Base-by-base conservation (phyloP, 2,797 vertebrate species). In the Antennarius maculatus region DNA sequence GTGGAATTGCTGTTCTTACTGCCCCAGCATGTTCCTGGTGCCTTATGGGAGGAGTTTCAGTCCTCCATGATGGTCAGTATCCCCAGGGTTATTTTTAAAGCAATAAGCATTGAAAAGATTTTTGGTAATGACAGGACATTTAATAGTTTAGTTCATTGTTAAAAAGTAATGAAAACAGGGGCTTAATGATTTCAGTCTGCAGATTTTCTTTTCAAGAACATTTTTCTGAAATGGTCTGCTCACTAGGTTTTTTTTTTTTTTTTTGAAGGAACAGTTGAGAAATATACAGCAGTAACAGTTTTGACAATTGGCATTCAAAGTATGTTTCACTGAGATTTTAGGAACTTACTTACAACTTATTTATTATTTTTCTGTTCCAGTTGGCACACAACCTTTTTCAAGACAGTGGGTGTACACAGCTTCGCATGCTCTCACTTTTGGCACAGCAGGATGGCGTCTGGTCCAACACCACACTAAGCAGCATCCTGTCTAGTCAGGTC, bases 1-100 rank as follows among this genome's bases (percentile, higher is more conserved):
- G 95, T 95, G 87, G 97, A 99, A 93, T 95, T 99, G 92, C 90
- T 99, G 61, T 90, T 99, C 60, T 96, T 95, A 88, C 88, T 98
- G 87, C 95, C 95, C 86, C 93, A 95, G 92, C 94, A 96, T 80
- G 92, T 99, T 87, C 95, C 97, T 88, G 93, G 94, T 94, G 94
- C 93, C 92, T 96, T 96, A 84, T 99, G 98, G 98, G 92, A 96
- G 90, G 94, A 96, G 85, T 97, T 99, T 91, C 96, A 97, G 91
- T 92, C 95, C 88, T 95, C 97, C 84, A 95, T 98, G 79, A 95
- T 96, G 95, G 98, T 98, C 88, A 95, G 94, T 88, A 69, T 84
- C 62, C 41, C 31, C 12, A 37, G 15, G 71, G 69, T 76, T 75
- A 72, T 75, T 46, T 67, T 72, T 79, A 23, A 48, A 57, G 12